Evolutionary conservation across 2,888 invertebrate species (phyloP), one percentile per base, ranked within the genome.

Genomic region (Germaria angustata): DNA sequence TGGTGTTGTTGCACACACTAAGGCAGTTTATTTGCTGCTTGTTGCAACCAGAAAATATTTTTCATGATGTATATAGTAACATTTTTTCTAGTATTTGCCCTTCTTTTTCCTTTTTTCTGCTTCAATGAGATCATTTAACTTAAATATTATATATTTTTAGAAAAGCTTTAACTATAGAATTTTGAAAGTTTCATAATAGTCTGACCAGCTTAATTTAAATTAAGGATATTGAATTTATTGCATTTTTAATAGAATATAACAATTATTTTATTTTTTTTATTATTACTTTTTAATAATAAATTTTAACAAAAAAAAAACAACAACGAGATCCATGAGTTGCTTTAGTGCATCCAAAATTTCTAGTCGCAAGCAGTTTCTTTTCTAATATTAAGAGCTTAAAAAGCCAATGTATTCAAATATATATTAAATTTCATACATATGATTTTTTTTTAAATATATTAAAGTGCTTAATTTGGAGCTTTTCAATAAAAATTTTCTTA

Each of bases 401-500:
- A 5, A 71, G 57, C 57, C 71, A 34, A 55, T 24, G n/a, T 41
- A 28, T 20, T 72, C 32, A 51, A 44, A 17, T 11, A 34, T 51
- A 36, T 22, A 17, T 61, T 53, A 39, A 39, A 49, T 49, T 34
- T 68, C 28, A 28, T 28, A 28, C 6, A 28, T 28, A 28, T 28
- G 3, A 5, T 5, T 28, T 5, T 28, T 5, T 6, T 5, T 28
- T 28, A 28, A 5, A 28, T 6, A 28, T 28, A 28, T 28, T 46
- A 0, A 57, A 81, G 73, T 81, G 82, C 82, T 79, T 59, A 79
- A 75, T 79, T 82, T 82, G 82, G 69, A 36, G 15, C 39, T 49
- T 41, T 44, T 6, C 44, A 55, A 66, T 24, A 17, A 17, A 80
- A 57, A 71, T 32, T 53, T 55, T 32, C 36, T 20, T 44, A 61